phyloP scores from a whole-genome alignment of 1,140 invertebrate species.

The Drosophila carrolli region DNA sequence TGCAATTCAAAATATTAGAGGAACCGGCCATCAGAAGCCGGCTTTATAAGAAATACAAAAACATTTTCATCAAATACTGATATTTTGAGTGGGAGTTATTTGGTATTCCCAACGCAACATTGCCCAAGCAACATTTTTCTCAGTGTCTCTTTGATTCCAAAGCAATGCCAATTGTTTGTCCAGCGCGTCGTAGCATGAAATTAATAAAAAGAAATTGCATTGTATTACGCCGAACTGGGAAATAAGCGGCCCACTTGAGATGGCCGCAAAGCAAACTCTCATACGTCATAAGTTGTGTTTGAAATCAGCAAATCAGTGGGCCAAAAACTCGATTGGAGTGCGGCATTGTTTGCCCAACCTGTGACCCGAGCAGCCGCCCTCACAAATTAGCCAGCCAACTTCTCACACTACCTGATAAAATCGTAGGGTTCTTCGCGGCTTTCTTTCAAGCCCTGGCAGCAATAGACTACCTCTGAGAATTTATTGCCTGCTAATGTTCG shows the following conservation, averaged over 20 bases:
- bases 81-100: no score
- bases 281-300: slow-evolving; percentile 14
- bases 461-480: slow-evolving; percentile 73
- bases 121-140: not conserved
- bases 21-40: no score
- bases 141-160: slow-evolving; percentile 1
- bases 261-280: slow-evolving; percentile 14
- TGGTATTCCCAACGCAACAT: no score
- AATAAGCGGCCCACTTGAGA: slow-evolving; percentile 44
- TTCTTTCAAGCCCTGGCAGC: slow-evolving; percentile 49
- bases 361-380: slow-evolving; percentile 9
- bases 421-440: slow-evolving; percentile 36
- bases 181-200: slow-evolving; percentile 72
- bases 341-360: slow-evolving; percentile 24
- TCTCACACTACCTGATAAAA: slow-evolving; percentile 11
- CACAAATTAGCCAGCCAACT: slow-evolving; percentile 33
- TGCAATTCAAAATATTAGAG: no score
- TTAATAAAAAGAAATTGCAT: slow-evolving; percentile 75
- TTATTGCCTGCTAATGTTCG: slow-evolving; percentile 78
- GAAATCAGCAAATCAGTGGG: slow-evolving; percentile 10
- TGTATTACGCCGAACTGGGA: slow-evolving; percentile 55
- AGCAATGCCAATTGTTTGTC: slow-evolving; percentile 63
- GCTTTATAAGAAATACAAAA: no score
- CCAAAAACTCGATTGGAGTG: slow-evolving; percentile 7
- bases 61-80: no score